Evolutionary conservation across 2,888 invertebrate species (phyloP), one percentile per base, ranked within the genome.

Genomic region (Mythimna albipuncta): DNA sequence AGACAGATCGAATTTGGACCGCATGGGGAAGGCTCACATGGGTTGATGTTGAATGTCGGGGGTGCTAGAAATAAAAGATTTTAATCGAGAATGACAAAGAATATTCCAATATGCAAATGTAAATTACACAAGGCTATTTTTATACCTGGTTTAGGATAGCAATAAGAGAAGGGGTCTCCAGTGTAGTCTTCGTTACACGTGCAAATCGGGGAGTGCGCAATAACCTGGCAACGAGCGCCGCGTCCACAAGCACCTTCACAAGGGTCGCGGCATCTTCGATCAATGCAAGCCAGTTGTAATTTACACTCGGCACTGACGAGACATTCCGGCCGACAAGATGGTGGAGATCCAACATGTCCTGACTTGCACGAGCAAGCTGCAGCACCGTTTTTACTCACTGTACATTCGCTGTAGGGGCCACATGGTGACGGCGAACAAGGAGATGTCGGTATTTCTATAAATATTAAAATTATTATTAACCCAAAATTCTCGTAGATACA

Each of bases 341-440:
- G 97, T 6, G 98, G 98, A 77, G 97, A 97, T 19, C 98, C 98
- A 66, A 97, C 96, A 86, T 98, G 98, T 64, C 97, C 97, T 2
- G 97, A 94, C 57, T 97, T 96, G 89, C 98, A 98, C 9, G 97
- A 97, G 89, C 98, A 98, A 70, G 97, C 95, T 35, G 97, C 97
- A 77, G 97, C 96, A 64, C 96, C 96, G 62, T 92, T 94, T 9
- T 91, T 75, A 75, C 93, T 95, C 19, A 96, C 94, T 76, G 93
- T 91, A 88, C 98, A 98, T 85, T 97, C 95, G 58, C 98, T 97
- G 89, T 98, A 98, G 13, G 97, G 96, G 7, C 98, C 98, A 89
- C 99, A 99, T 1, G 98, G 98, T 64, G 97, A 98, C 64, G 98
- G 98, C 59, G 97, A 95, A 90, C 98, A 99, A 16, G 97, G 96